A percentile compares a stretch with the other conserved stretches of the same genome.
phyloP scores from a whole-genome alignment of 2,888 invertebrate genomes.

The Carabus problematicus region DNA sequence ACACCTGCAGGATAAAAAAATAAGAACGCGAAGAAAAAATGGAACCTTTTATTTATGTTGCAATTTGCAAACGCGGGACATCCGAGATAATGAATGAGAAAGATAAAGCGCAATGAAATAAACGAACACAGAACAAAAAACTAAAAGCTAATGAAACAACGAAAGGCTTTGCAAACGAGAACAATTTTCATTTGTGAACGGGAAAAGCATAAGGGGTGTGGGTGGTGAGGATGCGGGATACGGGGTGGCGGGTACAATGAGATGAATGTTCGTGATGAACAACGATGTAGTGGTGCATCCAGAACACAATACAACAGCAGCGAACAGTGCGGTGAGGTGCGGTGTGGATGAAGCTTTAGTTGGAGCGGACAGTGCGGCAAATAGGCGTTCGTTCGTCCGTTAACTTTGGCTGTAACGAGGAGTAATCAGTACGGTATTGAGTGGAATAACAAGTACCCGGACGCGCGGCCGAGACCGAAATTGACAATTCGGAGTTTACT shows the following conservation, averaged over 20 bases:
- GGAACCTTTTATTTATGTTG: conserved; percentile 41
- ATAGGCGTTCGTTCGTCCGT: conserved; percentile 34
- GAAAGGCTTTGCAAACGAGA: conserved; percentile 39
- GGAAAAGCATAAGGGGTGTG: conserved; percentile 33
- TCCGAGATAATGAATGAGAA: conserved; percentile 40
- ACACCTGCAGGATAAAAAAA: conserved; percentile 23
- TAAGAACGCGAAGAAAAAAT: conserved; percentile 33
- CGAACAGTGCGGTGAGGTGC: background rate
- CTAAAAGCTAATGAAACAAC: conserved; percentile 42
- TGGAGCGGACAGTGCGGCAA: conserved; percentile 9
- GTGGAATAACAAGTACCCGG: conserved; percentile 40
- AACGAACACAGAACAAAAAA: conserved; percentile 39
- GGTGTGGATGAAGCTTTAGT: conserved; percentile 23
- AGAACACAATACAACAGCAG: background rate
- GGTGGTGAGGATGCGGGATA: background rate
- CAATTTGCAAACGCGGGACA: conserved; percentile 37
- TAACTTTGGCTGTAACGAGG: conserved; percentile 39
- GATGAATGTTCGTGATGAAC: background rate
- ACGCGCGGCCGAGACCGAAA: conserved; percentile 36
- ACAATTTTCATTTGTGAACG: conserved; percentile 38
- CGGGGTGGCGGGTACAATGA: background rate
- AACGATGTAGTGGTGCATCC: no score
- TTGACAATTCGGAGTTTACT: conserved; percentile 35
- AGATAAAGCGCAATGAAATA: conserved; percentile 42
- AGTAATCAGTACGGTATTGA: conserved; percentile 41